A percentile compares a stretch with the other conserved stretches of the same genome.
phyloP scores from a whole-genome alignment of 2,888 invertebrate genomes.

The Malacosoma neustria region DNA sequence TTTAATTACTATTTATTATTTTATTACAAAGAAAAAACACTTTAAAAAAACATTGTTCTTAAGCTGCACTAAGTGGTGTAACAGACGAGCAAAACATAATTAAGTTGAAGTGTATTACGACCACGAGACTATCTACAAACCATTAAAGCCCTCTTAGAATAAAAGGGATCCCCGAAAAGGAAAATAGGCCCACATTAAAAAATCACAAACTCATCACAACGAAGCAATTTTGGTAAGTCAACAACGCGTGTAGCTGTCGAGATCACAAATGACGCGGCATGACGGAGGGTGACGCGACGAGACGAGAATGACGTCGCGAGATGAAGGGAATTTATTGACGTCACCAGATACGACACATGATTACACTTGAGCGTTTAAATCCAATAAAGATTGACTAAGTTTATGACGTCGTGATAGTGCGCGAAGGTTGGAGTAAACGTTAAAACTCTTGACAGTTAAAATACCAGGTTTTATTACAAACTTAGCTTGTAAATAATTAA shows the following conservation, averaged over 20 bases:
- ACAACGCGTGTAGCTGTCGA: conserved; percentile 39
- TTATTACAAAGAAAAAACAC: no score
- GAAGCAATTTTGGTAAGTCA: conserved; percentile 48
- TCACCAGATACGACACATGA: conserved; percentile 28
- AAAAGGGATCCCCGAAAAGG: conserved; percentile 25
- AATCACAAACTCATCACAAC: conserved; percentile 38
- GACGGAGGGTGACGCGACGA: conserved; percentile 30
- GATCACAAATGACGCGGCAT: conserved; percentile 34
- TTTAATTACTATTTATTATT: no score
- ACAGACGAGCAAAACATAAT: neutral
- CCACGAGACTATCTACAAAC: conserved; percentile 3
- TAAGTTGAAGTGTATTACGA: neutral
- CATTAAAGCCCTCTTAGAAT: conserved; percentile 15
- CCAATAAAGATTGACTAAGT: no score
- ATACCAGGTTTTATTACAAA: no score
- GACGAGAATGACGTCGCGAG: conserved; percentile 31
- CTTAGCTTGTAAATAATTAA: no score
- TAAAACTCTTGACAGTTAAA: no score
- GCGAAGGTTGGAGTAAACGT: no score
- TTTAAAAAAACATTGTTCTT: no score
- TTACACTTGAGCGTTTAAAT: no score
- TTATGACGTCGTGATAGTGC: conserved; percentile 19
- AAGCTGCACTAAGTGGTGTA: no score
- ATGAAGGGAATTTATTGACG: conserved; percentile 43
- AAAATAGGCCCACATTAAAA: conserved; percentile 33